These are phyloP conservation scores for Pristionchus maxplancki DNA, from an alignment of 2,888 invertebrate species.

Conservation along the genomic window DNA sequence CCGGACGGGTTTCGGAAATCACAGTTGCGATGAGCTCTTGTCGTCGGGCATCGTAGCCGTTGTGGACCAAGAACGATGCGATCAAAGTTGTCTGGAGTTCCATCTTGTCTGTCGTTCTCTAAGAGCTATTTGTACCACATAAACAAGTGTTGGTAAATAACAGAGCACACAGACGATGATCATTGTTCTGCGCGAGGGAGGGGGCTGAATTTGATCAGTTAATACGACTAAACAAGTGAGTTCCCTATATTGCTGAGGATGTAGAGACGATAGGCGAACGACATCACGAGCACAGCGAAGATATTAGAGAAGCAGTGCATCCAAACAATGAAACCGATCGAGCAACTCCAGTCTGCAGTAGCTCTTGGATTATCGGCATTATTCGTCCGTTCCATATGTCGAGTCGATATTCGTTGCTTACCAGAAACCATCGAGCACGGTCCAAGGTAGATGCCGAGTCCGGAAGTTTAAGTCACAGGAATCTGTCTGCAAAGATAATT, in stretches of 20 bases:
- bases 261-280: neutral
- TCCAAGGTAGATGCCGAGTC: slow-evolving; percentile 17
- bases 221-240: neutral
- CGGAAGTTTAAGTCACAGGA: neutral
- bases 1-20: neutral
- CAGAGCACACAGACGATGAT: neutral
- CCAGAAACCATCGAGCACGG: neutral
- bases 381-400: no score
- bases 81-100: neutral
- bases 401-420: neutral
- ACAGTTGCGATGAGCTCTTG: neutral
- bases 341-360: slow-evolving; percentile 27
- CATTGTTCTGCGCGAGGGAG: neutral
- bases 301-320: neutral
- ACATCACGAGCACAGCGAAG: neutral
- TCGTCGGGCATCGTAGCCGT: neutral
- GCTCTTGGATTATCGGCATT: no score
- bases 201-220: neutral
- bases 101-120: neutral
- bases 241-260: neutral
- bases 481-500: neutral
- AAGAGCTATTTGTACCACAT: neutral
- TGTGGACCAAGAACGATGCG: neutral
- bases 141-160: neutral
- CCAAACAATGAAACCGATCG: neutral